Evolutionary conservation across 2,797 vertebrate genomes (phyloP).

Genomic region (Girardinus metallicus): DNA sequence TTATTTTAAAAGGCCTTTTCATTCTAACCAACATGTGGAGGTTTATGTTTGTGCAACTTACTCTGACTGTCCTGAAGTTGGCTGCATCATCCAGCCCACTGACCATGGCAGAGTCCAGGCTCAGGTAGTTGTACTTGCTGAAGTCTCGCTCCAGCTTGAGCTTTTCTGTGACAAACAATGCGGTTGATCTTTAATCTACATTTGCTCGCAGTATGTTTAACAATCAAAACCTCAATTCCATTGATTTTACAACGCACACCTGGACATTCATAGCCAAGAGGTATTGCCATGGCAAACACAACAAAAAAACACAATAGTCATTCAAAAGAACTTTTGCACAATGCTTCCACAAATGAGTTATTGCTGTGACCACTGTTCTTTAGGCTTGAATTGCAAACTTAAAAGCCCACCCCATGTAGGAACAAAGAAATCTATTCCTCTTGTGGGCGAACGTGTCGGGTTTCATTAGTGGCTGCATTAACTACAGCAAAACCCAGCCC

Average conservation of each 20-base stretch:
- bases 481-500: constrained; percentile 55
- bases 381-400: constrained; percentile 58
- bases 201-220: constrained; percentile 8
- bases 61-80: constrained; percentile 94
- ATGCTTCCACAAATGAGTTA: constrained; percentile 18
- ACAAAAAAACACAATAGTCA: constrained; percentile 4
- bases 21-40: background rate
- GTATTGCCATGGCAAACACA: background rate
- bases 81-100: constrained; percentile 93
- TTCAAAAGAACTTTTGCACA: constrained; percentile 11
- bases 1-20: background rate
- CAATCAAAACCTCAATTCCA: constrained; percentile 23
- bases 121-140: constrained; percentile 97
- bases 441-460: constrained; percentile 50
- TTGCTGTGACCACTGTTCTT: constrained; percentile 36
- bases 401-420: constrained; percentile 51
- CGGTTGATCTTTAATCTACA: constrained; percentile 12
- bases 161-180: constrained; percentile 80
- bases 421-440: constrained; percentile 65
- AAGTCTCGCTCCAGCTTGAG: constrained; percentile 94
- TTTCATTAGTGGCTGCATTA: constrained; percentile 70
- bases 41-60: constrained; percentile 67
- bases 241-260: constrained; percentile 14
- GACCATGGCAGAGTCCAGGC: constrained; percentile 92
- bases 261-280: constrained; percentile 5